phyloP scores from a whole-genome alignment of 1,140 invertebrate genomes.

The Listronotus bonariensis region DNA sequence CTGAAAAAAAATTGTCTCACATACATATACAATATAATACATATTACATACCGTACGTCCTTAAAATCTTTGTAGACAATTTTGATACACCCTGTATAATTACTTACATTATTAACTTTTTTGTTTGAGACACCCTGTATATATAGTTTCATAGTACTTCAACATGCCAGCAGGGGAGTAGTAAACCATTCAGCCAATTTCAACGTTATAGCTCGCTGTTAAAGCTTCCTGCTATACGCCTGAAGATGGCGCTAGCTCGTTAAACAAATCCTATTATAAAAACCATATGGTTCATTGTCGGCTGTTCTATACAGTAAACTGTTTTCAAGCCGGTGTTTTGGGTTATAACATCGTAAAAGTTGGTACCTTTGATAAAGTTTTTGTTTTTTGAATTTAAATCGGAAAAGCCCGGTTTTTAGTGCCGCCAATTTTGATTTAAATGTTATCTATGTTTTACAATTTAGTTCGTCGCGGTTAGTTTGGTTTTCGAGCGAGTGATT shows the following conservation, averaged over 20 bases:
- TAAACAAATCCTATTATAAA: conserved; percentile 16
- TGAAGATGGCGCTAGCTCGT: conserved; percentile 20
- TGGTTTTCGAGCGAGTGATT: background rate
- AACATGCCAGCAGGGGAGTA: too few relatives aligned
- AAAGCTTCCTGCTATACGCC: too few relatives aligned
- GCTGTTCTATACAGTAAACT: conserved; percentile 25
- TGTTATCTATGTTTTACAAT: background rate
- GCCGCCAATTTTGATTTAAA: background rate
- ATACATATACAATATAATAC: too few relatives aligned
- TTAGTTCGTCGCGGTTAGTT: background rate
- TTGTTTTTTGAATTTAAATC: conserved; percentile 20
- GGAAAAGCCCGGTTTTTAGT: conserved; percentile 14
- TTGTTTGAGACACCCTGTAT: too few relatives aligned
- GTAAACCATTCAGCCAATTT: too few relatives aligned
- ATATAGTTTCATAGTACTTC: too few relatives aligned
- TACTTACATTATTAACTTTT: too few relatives aligned
- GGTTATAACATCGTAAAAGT: conserved; percentile 21
- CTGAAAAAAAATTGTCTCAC: too few relatives aligned
- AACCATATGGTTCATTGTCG: conserved; percentile 6
- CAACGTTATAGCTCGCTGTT: too few relatives aligned
- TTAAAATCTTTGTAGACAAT: too few relatives aligned
- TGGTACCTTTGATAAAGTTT: conserved; percentile 26
- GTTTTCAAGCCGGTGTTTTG: conserved; percentile 26
- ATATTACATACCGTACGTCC: too few relatives aligned
- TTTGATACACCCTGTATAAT: too few relatives aligned